Evolutionary conservation across 35 echinoderm and acorn worm genomes (phyloP), one percentile per base, ranked within the genome.

Genomic region (Stichopus chloronotus): DNA sequence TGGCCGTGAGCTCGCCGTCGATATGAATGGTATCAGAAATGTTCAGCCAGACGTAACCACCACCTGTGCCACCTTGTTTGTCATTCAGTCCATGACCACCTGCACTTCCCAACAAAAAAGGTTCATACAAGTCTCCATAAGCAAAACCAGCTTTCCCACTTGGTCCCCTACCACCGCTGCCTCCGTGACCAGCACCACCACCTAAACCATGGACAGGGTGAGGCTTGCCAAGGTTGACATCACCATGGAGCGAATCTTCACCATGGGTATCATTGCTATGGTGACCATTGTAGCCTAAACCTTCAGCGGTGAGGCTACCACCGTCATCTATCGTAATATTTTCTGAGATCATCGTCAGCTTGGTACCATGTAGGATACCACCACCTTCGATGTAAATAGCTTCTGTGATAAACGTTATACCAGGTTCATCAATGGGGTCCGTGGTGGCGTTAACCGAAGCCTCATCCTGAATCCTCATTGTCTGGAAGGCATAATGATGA

Each of bases 121-220:
- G 96, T 55, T 98, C 92, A 94, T 98, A 98, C 16, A 98, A 78
- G 68, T 98, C 96, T 56, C 96, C 96, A 84, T 98, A 98, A 17
- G 96, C 92, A 83, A 98, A 93, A 43, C 96, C 96, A 86, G 92
- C 84, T 20, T 83, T 76, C 12, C 88, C 52, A 24, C 8, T 61
- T 7, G 25, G 16, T 21, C 57, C 94, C 59, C 94, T 77, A 21
- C 96, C 96, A 74, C 96, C 96, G 83, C 94, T 98, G n/a, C 96
- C 96, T 92, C 96, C 96, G 95, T 98, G 96, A 19, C 96, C 94
- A 63, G 43, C 96, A 81, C 96, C 96, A 24, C 92, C 85, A 61
- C 94, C 76, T 14, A 90, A 30, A 54, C 93, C 93, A 54, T 86
- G 54, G 43, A 52, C 52, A 58, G 77, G 59, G 56, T 95, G 78